Percentiles rank a stretch among this genome's conserved stretches.
These are phyloP conservation scores for Tetranychus truncatus DNA, from an alignment of 2,888 invertebrate species.

Conservation along the genomic window DNA sequence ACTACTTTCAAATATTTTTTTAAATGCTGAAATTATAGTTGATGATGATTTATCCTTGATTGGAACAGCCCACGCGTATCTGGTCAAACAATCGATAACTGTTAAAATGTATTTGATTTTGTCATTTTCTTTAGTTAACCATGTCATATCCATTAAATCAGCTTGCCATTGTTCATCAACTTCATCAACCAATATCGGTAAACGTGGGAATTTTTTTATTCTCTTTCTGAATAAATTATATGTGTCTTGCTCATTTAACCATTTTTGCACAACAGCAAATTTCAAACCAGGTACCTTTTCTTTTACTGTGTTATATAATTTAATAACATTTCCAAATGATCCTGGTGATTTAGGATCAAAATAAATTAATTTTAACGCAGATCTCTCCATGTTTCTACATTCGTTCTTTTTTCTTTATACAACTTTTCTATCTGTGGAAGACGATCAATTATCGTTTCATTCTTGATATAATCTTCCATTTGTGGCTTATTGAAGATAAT, in stretches of 20 bases:
- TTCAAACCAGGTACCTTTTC: too few species aligned
- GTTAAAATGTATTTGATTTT: conserved; percentile 25
- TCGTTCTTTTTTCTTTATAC: too few species aligned
- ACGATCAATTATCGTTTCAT: too few species aligned
- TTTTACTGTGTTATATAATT: too few species aligned
- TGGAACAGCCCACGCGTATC: conserved; percentile 25
- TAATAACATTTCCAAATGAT: too few species aligned
- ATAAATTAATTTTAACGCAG: too few species aligned
- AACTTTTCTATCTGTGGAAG: too few species aligned
- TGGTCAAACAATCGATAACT: conserved; percentile 26
- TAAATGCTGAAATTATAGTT: conserved; percentile 9
- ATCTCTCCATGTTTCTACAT: too few species aligned
- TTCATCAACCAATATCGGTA: conserved; percentile 19
- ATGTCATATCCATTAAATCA: conserved; percentile 24
- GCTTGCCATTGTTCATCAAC: conserved; percentile 26
- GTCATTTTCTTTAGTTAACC: conserved; percentile 22
- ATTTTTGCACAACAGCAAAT: too few species aligned
- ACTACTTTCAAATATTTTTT: background rate
- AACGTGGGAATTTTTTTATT: background rate
- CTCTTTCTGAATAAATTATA: background rate
- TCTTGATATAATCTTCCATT: too few species aligned
- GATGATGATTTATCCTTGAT: conserved; percentile 25
- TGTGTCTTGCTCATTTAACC: background rate
- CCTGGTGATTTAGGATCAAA: too few species aligned
- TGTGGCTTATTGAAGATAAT: too few species aligned